Evolutionary conservation across 2,797 vertebrate species (phyloP).

Genomic region (Lagorchestes hirsutus): DNA sequence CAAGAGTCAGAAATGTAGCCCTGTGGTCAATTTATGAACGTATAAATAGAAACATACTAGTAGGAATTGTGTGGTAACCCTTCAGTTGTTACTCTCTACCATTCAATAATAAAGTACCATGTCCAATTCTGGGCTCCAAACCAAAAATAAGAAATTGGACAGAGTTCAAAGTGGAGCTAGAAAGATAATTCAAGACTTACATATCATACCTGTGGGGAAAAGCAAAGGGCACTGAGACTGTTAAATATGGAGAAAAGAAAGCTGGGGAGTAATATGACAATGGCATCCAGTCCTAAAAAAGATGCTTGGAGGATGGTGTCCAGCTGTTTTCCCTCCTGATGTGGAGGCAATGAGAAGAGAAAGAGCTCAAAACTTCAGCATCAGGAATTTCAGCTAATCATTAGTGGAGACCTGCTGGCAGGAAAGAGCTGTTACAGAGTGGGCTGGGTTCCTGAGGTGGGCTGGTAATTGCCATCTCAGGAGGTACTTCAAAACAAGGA

Average conservation of each 20-base stretch:
- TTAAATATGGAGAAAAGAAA: background rate
- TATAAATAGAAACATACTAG: constrained; percentile 7
- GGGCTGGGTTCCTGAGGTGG: background rate
- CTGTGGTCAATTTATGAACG: background rate
- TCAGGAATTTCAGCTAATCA: background rate
- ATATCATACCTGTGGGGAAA: background rate
- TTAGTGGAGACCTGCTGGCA: constrained; percentile 43
- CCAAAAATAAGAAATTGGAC: background rate
- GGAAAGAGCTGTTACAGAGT: constrained; percentile 22
- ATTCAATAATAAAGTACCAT: background rate
- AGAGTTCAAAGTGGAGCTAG: background rate
- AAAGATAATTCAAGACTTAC: background rate
- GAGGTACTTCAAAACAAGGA: constrained; percentile 12
- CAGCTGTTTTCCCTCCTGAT: background rate
- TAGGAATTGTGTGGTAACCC: background rate
- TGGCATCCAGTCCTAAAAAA: background rate
- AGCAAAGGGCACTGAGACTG: constrained; percentile 20
- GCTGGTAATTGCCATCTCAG: background rate
- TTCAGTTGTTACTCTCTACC: background rate
- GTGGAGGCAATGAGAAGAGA: constrained; percentile 26
- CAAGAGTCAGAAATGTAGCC: background rate
- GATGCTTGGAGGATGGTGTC: background rate
- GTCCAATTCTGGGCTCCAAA: constrained; percentile 24
- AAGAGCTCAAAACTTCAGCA: constrained; percentile 16
- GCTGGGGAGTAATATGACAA: background rate